Evolutionary conservation across 2,888 invertebrate species (phyloP).

Genomic region (Drosophila infuscata): DNA sequence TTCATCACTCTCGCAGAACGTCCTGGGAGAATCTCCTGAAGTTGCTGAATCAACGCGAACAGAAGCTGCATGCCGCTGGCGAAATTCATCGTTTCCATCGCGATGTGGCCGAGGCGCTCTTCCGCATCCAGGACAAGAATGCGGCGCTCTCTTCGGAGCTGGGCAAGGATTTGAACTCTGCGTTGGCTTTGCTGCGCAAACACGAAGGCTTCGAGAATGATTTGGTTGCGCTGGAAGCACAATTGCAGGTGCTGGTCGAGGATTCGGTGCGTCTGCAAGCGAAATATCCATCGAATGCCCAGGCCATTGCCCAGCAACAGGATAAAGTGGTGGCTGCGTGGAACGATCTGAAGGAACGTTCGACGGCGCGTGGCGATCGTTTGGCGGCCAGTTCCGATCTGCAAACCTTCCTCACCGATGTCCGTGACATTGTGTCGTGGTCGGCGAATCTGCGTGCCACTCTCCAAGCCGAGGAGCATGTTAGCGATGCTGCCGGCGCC

Average conservation of each 20-base stretch:
- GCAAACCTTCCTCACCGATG: constrained; percentile 94
- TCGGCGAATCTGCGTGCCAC: constrained; percentile 91
- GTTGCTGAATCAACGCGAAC: constrained; percentile 93
- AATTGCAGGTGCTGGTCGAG: constrained; percentile 95
- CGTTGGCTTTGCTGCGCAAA: constrained; percentile 91
- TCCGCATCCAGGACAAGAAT: constrained; percentile 95
- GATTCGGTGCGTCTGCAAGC: constrained; percentile 95
- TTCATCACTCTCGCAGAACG: constrained; percentile 86
- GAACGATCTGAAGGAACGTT: constrained; percentile 93
- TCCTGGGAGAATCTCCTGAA: constrained; percentile 95
- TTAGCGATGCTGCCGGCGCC: constrained; percentile 92
- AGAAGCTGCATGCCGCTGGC: constrained; percentile 95
- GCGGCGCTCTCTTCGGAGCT: constrained; percentile 93
- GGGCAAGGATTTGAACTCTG: constrained; percentile 94
- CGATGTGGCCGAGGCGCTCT: constrained; percentile 95
- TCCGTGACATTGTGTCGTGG: constrained; percentile 96
- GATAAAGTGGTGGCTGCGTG: constrained; percentile 94
- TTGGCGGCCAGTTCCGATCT: constrained; percentile 95
- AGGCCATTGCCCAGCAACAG: constrained; percentile 95
- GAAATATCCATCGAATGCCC: constrained; percentile 96
- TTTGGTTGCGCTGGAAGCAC: constrained; percentile 95
- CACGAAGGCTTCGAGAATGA: constrained; percentile 98
- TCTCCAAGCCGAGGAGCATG: constrained; percentile 92
- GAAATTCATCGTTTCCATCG: constrained; percentile 99
- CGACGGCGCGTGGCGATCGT: constrained; percentile 91